Evolutionary conservation across 1,140 invertebrate species (phyloP).

Genomic region (Lysiphlebus fabarum): DNA sequence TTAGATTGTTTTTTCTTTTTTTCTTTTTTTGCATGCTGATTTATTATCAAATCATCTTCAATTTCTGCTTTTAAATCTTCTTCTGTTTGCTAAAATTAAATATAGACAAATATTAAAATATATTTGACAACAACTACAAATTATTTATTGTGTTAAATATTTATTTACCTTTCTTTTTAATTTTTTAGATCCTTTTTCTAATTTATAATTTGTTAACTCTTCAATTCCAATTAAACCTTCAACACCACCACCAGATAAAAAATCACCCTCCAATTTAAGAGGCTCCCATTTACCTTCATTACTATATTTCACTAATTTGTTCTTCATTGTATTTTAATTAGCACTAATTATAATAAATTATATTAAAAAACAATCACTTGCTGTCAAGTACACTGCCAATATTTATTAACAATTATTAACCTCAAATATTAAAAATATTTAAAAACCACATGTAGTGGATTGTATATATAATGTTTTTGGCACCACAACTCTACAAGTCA

Average conservation of each 20-base stretch:
- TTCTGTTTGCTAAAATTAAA: neutral
- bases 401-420: no score
- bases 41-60: neutral
- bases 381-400: no score
- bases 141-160: neutral
- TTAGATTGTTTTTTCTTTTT: neutral
- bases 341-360: no score
- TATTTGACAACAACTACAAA: neutral
- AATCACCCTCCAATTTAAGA: conserved; percentile 55
- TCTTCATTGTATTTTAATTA: neutral
- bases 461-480: no score
- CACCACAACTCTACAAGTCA: no score
- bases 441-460: no score
- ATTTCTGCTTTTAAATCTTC: neutral
- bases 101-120: neutral
- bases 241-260: conserved; percentile 48
- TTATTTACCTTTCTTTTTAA: conserved; percentile 14
- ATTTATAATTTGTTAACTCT: conserved; percentile 61
- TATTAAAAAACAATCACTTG: no score
- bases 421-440: no score
- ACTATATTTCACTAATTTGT: conserved; percentile 20
- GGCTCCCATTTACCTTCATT: conserved; percentile 53
- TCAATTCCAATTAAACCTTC: conserved; percentile 63
- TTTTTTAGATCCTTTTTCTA: conserved; percentile 36
- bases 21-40: neutral